Evolutionary conservation across 1,140 invertebrate species (phyloP).

Genomic region (Anthonomus grandis): DNA sequence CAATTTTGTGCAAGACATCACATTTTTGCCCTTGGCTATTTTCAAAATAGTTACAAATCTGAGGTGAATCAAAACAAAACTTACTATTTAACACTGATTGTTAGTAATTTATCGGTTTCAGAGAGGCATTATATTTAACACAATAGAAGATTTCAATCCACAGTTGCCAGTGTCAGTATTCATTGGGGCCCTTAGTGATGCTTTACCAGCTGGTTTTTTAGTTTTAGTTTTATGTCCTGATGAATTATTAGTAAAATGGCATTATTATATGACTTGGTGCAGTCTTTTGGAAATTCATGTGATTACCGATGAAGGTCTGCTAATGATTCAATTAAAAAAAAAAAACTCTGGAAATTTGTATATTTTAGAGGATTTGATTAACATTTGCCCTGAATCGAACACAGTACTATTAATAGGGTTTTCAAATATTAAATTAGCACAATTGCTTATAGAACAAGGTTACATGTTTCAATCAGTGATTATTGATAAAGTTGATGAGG

Average conservation of each 20-base stretch:
- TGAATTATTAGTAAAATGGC: slow-evolving; percentile 32
- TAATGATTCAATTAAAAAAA: background rate
- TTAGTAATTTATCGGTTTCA: background rate
- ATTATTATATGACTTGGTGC: slow-evolving; percentile 31
- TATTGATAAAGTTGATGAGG: slow-evolving; percentile 38
- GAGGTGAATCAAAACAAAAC: slow-evolving; percentile 18
- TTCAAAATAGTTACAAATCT: slow-evolving; percentile 34
- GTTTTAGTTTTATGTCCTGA: slow-evolving; percentile 33
- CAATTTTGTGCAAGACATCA: slow-evolving; percentile 32
- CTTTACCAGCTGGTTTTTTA: slow-evolving; percentile 7
- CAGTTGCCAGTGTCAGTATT: slow-evolving; percentile 36
- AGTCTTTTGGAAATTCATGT: slow-evolving; percentile 29
- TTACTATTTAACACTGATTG: background rate
- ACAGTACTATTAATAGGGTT: slow-evolving; percentile 19
- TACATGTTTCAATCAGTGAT: slow-evolving; percentile 30
- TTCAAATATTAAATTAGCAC: slow-evolving; percentile 28
- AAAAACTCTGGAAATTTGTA: background rate
- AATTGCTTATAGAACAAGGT: slow-evolving; percentile 19
- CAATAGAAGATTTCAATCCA: slow-evolving; percentile 37
- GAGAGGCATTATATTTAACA: slow-evolving; percentile 39
- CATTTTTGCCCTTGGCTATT: slow-evolving; percentile 32
- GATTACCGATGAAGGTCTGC: slow-evolving; percentile 27
- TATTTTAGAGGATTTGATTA: slow-evolving; percentile 16
- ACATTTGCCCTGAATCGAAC: slow-evolving; percentile 10
- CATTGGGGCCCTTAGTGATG: slow-evolving; percentile 27